phyloP scores from a whole-genome alignment of 2,888 invertebrate genomes.

The Cheiracanthium punctorium region DNA sequence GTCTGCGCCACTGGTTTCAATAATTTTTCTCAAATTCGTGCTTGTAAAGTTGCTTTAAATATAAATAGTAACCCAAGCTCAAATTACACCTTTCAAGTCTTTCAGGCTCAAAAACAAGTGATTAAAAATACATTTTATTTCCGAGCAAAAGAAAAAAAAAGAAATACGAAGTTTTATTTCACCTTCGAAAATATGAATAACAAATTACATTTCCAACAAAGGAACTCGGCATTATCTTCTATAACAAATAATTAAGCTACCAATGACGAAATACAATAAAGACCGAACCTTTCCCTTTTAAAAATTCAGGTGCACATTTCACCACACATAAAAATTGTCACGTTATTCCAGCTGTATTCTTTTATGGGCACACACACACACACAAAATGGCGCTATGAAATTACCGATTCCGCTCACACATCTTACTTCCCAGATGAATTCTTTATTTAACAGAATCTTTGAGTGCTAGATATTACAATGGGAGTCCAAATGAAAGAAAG shows the following conservation, averaged over 20 bases:
- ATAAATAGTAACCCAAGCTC: too few species aligned
- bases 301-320: slow-evolving; percentile 3
- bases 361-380: not conserved
- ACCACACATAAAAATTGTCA: slow-evolving; percentile 11
- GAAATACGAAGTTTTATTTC: not conserved
- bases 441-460: slow-evolving; percentile 14
- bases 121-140: too few species aligned
- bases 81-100: not conserved
- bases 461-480: not conserved
- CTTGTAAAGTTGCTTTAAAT: too few species aligned
- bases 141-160: too few species aligned
- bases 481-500: not conserved
- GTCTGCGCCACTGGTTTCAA: too few species aligned
- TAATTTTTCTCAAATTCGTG: too few species aligned
- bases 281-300: not conserved
- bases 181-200: not conserved
- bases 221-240: not conserved
- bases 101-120: not conserved
- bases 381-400: not conserved
- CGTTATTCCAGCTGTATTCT: not conserved
- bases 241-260: slow-evolving; percentile 13
- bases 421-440: slow-evolving; percentile 4
- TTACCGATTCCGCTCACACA: slow-evolving; percentile 11
- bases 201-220: not conserved
- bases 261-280: slow-evolving; percentile 1